phyloP scores from a whole-genome alignment of 23 tunicate species.

The Ciona savignyi region DNA sequence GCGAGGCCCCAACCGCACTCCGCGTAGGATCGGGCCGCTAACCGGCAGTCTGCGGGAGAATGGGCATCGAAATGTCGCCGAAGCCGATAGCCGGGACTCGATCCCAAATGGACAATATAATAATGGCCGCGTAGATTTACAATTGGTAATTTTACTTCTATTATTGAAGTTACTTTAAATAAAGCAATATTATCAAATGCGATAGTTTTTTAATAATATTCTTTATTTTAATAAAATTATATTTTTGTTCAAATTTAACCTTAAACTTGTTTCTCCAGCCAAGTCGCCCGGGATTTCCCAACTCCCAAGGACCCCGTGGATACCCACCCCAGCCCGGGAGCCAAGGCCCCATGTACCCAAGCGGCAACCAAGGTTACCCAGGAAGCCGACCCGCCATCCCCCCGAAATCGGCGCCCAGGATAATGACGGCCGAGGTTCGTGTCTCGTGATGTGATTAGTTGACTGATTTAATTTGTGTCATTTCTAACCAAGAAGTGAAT shows the following conservation, averaged over 20 bases:
- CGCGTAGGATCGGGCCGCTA: neutral
- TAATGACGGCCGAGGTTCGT: slow-evolving; percentile 79
- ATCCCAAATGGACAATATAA: slow-evolving; percentile 10
- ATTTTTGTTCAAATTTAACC: neutral
- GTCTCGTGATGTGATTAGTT: too few species aligned
- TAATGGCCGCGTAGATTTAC: slow-evolving; percentile 25
- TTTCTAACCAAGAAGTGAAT: too few species aligned
- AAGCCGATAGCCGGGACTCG: neutral
- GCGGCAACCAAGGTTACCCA: slow-evolving; percentile 5
- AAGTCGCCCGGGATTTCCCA: slow-evolving; percentile 53
- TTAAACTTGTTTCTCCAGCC: slow-evolving; percentile 45
- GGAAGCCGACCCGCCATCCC: slow-evolving; percentile 44
- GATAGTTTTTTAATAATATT: too few species aligned
- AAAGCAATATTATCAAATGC: neutral
- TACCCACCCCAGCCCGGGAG: slow-evolving; percentile 28
- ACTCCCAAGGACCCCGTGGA: neutral
- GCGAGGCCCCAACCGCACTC: neutral
- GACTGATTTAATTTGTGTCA: too few species aligned
- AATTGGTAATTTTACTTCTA: neutral
- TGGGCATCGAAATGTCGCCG: neutral
- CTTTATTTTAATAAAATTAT: too few species aligned
- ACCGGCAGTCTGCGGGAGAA: neutral
- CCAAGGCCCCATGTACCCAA: slow-evolving; percentile 27
- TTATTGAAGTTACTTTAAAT: too few species aligned
- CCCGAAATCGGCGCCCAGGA: slow-evolving; percentile 47